Conservation (phyloP, 2,888 invertebrate species). For the Lissocephala sabroskyi region DNA sequence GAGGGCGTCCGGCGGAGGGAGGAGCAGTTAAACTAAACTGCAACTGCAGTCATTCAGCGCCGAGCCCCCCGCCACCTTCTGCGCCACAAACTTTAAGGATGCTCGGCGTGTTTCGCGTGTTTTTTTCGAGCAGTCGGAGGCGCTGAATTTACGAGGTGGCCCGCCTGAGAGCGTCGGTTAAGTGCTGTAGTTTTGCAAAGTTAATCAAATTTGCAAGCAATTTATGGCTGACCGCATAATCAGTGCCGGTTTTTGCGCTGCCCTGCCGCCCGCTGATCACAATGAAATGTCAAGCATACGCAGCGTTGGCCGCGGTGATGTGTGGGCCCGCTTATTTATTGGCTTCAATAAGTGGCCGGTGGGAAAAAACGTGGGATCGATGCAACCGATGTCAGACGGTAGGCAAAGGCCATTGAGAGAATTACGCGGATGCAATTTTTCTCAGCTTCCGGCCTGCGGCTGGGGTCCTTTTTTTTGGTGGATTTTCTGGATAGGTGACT, state of each 20-base stretch:
- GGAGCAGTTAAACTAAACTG: constrained; percentile 41
- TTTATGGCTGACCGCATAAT: constrained; percentile 64
- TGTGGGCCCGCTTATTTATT: constrained; percentile 65
- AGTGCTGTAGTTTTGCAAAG: too few relatives aligned
- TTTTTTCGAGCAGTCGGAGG: too few relatives aligned
- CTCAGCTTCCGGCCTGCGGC: constrained; percentile 18
- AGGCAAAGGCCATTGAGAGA: constrained; percentile 58
- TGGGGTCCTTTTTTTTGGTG: constrained; percentile 13
- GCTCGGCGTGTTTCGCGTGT: neutral
- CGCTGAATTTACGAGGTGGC: constrained; percentile 24
- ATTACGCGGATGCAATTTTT: constrained; percentile 55
- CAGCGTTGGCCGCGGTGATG: constrained; percentile 29
- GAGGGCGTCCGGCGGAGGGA: too few relatives aligned
- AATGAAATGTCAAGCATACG: too few relatives aligned
- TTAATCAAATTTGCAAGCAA: constrained; percentile 46
- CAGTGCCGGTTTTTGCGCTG: constrained; percentile 27
- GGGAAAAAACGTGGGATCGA: too few relatives aligned
- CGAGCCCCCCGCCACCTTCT: constrained; percentile 22
- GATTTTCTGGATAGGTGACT: constrained; percentile 8
- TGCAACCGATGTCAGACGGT: constrained; percentile 32
- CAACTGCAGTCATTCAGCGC: constrained; percentile 60
- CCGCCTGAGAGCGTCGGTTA: constrained; percentile 21
- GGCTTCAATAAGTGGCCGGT: constrained; percentile 66
- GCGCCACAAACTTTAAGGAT: constrained; percentile 25
- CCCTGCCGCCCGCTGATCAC: too few relatives aligned